A percentile compares a stretch with the other conserved stretches of the same genome.
Evolutionary conservation across 2,797 vertebrate genomes (phyloP).

Genomic region (Enteromius radiatus): DNA sequence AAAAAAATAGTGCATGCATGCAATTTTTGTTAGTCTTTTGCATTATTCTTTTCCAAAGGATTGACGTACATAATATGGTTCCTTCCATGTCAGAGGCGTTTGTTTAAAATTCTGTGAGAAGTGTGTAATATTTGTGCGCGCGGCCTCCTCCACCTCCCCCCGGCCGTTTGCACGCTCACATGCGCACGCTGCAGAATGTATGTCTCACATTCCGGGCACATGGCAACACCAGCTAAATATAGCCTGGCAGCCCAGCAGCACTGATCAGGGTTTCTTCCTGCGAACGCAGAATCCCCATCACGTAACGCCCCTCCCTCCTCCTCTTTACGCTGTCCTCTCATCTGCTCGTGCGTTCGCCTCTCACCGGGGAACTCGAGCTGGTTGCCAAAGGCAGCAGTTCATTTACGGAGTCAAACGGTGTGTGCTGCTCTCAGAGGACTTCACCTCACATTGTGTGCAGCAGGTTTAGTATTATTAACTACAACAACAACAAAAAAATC

Average conservation of each 20-base stretch:
- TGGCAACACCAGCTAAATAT: constrained; percentile 83
- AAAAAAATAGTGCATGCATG: not conserved
- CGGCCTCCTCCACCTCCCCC: not conserved
- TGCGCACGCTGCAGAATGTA: constrained; percentile 39
- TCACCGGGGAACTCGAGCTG: constrained; percentile 13
- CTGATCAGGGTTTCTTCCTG: constrained; percentile 71
- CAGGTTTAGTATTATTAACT: not conserved
- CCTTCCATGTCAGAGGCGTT: not conserved
- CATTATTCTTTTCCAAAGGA: not conserved
- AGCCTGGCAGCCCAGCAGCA: constrained; percentile 69
- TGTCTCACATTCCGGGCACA: constrained; percentile 73
- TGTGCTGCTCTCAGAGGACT: not conserved
- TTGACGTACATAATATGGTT: not conserved
- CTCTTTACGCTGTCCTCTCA: constrained; percentile 36
- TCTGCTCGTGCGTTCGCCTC: constrained; percentile 7
- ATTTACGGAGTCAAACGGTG: constrained; percentile 14
- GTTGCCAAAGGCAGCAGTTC: constrained; percentile 20
- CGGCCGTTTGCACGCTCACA: constrained; percentile 30
- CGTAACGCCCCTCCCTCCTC: constrained; percentile 27
- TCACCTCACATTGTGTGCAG: not conserved
- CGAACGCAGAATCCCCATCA: constrained; percentile 59
- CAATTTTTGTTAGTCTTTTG: not conserved
- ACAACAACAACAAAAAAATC: not conserved
- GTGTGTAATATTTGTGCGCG: not conserved
- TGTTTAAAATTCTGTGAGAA: not conserved